Percentiles rank a stretch among this genome's conserved stretches.
Evolutionary conservation across 2,888 invertebrate species (phyloP).

Genomic region (Xanthostigma xanthostigma): DNA sequence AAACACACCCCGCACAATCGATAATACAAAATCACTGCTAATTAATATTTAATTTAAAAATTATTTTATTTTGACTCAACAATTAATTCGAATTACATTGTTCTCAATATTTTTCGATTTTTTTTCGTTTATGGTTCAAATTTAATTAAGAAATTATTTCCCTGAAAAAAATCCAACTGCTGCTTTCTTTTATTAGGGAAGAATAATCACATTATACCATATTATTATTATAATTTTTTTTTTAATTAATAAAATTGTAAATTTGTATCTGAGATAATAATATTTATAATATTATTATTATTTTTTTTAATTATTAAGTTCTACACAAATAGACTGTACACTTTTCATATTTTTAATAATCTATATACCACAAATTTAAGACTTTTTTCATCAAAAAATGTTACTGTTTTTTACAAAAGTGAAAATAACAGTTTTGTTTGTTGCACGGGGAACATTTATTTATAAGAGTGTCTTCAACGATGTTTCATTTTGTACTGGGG

Average conservation of each 20-base stretch:
- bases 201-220: no score
- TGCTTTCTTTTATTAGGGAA: no score
- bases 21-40: no score
- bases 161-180: no score
- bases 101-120: constrained; percentile 14
- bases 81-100: constrained; percentile 16
- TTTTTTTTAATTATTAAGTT: constrained; percentile 34
- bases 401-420: constrained; percentile 38
- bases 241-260: not conserved
- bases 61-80: no score
- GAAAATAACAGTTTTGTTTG: constrained; percentile 36
- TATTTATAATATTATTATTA: constrained; percentile 20
- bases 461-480: not conserved
- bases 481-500: not conserved
- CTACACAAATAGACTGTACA: constrained; percentile 47
- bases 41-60: no score
- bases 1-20: no score
- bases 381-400: constrained; percentile 29
- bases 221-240: not conserved
- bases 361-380: constrained; percentile 31
- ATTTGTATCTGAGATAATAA: not conserved
- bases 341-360: constrained; percentile 38
- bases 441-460: constrained; percentile 25
- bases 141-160: no score
- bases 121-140: no score